Base-by-base conservation (phyloP, 1,140 invertebrate genomes). In the Drosophila obscura region DNA sequence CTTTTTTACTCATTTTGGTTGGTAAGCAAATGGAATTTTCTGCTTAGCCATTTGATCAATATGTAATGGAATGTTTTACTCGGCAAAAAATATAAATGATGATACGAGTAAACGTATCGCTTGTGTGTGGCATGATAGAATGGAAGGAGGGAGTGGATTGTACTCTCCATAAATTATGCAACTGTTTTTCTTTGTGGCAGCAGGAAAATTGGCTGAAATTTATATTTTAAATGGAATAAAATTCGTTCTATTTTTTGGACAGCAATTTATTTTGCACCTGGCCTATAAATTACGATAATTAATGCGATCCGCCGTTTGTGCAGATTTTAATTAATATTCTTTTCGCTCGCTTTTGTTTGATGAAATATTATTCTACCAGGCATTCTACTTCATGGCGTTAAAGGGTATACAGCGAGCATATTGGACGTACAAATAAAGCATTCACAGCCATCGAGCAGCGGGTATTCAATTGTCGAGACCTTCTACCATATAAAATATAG, bases 251-350 rank as follows among this genome's bases (percentile, higher is more conserved):
- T 66, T 57, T 66, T 31, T n/a, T 52, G n/a, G n/a, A 13, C 39
- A 31, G 46, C 45, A 58, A 58, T 71, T 71, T 50, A 71, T 55
- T 59, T 48, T 43, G 48, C 61, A 59, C 61, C 72, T 74, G 43
- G 35, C 41, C 48, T 22, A 75, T 74, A 74, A 59, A 74, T 65
- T 73, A 73, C 52, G 22, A 31, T 58, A 74, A 74, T 74, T 49
- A 43, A 69, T 57, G 51, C 43, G 9, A 39, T 19, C 41, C 35
- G 62, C 62, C 15, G 13, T 52, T 24, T 31, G 41, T 16, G 45
- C 8, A 73, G 7, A 4, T 73, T 58, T 74, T 74, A 58, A 57
- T 73, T 73, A 45, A 51, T 73, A 64, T 74, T 66, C 44, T 64
- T 51, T 8, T 4, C 4, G 5, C n/a, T 35, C 24, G 5, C 28